These are phyloP conservation scores for Heliconius ethilla DNA, from an alignment of 2,888 invertebrate species.

Conservation along the genomic window DNA sequence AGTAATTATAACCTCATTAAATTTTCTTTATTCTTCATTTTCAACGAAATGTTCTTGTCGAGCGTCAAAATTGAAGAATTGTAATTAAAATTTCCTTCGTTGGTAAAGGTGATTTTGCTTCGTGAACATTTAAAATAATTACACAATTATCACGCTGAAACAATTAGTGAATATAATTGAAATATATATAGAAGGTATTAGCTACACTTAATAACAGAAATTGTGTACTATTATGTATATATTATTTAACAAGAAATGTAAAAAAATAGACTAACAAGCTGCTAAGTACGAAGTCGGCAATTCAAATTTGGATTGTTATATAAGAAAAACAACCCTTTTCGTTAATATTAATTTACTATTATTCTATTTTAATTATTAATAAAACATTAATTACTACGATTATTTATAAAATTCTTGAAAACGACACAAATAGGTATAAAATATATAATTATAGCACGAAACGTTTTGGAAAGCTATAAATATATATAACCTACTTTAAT, in stretches of 20 bases:
- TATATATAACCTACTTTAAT: neutral
- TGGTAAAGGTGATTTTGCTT: slow-evolving; percentile 7
- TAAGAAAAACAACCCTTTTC: neutral
- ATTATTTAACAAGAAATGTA: too few species aligned
- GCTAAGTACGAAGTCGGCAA: too few species aligned
- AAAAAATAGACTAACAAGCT: too few species aligned
- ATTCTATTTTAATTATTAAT: neutral
- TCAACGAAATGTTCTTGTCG: slow-evolving; percentile 1
- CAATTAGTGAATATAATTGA: slow-evolving; percentile 8
- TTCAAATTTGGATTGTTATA: too few species aligned
- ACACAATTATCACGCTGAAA: slow-evolving; percentile 9
- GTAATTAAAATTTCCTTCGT: slow-evolving; percentile 13
- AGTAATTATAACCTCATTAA: slow-evolving; percentile 6
- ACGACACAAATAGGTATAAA: neutral
- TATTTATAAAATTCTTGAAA: neutral
- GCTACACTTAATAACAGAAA: neutral
- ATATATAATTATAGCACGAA: neutral
- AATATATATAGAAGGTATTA: slow-evolving; percentile 5
- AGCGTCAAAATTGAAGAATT: slow-evolving; percentile 14
- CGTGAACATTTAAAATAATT: slow-evolving; percentile 17
- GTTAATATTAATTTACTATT: neutral
- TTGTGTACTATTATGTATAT: neutral
- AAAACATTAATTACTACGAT: neutral
- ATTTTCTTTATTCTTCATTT: slow-evolving; percentile 3
- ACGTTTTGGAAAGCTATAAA: neutral